Base-by-base conservation (phyloP, 2,888 invertebrate species). In the Tenodera sinensis region DNA sequence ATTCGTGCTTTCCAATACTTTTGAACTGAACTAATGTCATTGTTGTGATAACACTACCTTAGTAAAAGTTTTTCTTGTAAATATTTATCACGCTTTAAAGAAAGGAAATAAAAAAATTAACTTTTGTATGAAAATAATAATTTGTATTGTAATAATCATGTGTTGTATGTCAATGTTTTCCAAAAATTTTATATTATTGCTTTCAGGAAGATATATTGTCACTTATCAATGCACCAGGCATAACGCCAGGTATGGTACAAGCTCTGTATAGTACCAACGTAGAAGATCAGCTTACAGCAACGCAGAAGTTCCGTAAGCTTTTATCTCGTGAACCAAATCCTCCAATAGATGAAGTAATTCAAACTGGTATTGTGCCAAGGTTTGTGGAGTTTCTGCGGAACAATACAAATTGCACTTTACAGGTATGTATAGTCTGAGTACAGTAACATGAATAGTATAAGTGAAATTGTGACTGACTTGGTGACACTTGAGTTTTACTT, bases 331-430 rank as follows among this genome's bases (percentile, higher is more conserved):
- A 99, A 94, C 98, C 99, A 6, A 98, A 98, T 94, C 99, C 99
- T 89, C 99, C 99, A 3, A 99, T 99, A 91, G 98, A 99, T 93
- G 98, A 98, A 95, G 99, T 99, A 84, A 98, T 99, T 92, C 95
- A 96, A 91, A 97, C 98, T 90, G 99, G 98, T 92, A 98, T 99
- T 92, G 97, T 99, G 91, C 98, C 98, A 82, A 96, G 96, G 93
- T 98, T 99, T 95, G 98, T 99, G 54, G 97, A 97, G 93, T 98
- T 99, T 93, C 94, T 99, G 91, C 95, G 96, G 92, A 96, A 96
- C 93, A 96, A 96, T 92, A 94, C 95, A 91, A 97, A 98, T 94
- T 97, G 97, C 91, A 97, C 97, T 83, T 94, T 99, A 91, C 98
- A 98, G 96, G 97, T 98, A 94, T 92, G 91, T 34, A 12, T 6